phyloP scores from a whole-genome alignment of 1,140 invertebrate species.

The Eriosoma lanigerum region DNA sequence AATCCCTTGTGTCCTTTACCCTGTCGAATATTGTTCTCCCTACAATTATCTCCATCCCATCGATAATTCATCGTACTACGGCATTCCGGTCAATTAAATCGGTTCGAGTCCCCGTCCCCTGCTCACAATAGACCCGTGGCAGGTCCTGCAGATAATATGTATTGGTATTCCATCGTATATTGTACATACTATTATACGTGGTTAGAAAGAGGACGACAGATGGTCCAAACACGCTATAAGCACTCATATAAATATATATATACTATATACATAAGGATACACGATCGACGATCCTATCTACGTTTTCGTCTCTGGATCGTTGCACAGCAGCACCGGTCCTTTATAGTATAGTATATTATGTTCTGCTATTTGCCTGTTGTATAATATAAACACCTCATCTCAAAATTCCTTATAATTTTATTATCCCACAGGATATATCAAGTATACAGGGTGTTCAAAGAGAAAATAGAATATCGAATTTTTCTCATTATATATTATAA shows the following conservation, averaged over 20 bases:
- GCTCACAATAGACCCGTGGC: not conserved
- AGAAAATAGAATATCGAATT: too few species aligned
- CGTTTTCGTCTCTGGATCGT: not conserved
- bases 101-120: not conserved
- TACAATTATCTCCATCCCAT: too few species aligned
- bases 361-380: not conserved
- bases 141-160: not conserved
- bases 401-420: slow-evolving; percentile 17
- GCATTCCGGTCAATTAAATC: slow-evolving; percentile 26
- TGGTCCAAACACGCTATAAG: slow-evolving; percentile 3
- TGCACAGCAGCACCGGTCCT: not conserved
- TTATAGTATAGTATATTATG: not conserved
- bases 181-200: not conserved
- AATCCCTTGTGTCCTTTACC: not conserved
- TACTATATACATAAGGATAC: too few species aligned
- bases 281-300: too few species aligned
- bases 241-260: not conserved
- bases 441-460: too few species aligned
- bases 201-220: slow-evolving; percentile 21
- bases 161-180: not conserved
- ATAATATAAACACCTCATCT: not conserved
- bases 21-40: not conserved
- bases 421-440: not conserved
- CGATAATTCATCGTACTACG: not conserved
- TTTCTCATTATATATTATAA: not conserved